These are phyloP conservation scores for Enteromius viviparus DNA, from an alignment of 2,797 vertebrate genomes.

Conservation along the genomic window DNA sequence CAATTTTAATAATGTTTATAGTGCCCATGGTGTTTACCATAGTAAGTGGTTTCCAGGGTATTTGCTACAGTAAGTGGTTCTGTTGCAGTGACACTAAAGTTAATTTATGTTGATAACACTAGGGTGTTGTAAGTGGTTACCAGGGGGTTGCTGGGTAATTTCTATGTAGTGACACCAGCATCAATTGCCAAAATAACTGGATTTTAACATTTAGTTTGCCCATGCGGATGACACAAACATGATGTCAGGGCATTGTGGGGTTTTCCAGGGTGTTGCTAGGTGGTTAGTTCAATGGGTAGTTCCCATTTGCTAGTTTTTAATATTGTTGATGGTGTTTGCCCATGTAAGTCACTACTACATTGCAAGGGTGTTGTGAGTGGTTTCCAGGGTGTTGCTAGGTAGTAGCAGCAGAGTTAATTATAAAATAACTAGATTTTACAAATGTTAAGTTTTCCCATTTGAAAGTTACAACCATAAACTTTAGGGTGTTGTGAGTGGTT, in stretches of 20 bases:
- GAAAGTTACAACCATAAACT: no score
- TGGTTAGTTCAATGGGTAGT: not conserved
- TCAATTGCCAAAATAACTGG: not conserved
- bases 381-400: not conserved
- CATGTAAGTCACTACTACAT: no score
- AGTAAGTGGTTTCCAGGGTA: not conserved
- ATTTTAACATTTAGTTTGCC: not conserved
- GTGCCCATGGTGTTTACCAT: not conserved
- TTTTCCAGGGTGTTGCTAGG: not conserved
- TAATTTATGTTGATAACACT: not conserved
- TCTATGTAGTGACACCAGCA: not conserved
- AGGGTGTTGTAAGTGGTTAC: not conserved
- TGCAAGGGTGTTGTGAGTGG: not conserved
- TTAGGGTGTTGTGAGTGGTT: no score
- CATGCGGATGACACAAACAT: not conserved
- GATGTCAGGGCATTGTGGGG: not conserved
- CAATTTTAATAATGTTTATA: not conserved
- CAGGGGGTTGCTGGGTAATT: not conserved
- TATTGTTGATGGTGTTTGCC: no score
- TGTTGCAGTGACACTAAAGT: not conserved
- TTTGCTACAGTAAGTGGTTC: not conserved
- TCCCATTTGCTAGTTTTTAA: not conserved
- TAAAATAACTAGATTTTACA: not conserved
- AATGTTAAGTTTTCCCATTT: not conserved
- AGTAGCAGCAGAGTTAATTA: not conserved